Percentiles rank a stretch among this genome's conserved stretches.
Conservation (phyloP, 2,113 vertebrate species). For the Malurus cyaneus region DNA sequence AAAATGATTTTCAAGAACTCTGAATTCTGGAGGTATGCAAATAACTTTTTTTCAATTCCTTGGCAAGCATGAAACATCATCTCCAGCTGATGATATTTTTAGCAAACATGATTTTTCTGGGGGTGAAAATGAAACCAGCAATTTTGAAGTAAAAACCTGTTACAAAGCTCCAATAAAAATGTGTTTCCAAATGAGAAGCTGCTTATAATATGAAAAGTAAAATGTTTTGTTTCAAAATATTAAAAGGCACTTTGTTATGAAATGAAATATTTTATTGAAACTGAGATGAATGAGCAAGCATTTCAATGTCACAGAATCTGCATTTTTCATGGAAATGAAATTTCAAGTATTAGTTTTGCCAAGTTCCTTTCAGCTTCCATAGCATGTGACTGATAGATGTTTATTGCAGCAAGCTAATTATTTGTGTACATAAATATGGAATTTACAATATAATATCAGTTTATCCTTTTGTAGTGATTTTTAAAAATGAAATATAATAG, state of each 20-base stretch:
- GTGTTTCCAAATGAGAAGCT: neutral
- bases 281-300: neutral
- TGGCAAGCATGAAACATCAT: neutral
- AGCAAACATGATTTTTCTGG: neutral
- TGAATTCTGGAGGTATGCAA: conserved; percentile 22
- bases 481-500: neutral
- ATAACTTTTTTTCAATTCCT: neutral
- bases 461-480: neutral
- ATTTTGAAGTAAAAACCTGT: conserved; percentile 1
- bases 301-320: neutral
- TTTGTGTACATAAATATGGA: neutral
- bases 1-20: conserved; percentile 8
- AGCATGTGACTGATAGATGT: neutral
- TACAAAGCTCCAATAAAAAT: neutral
- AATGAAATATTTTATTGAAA: neutral
- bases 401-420: neutral
- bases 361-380: neutral
- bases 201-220: neutral
- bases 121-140: conserved; percentile 1
- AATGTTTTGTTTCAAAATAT: neutral
- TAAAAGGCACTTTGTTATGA: neutral
- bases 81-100: conserved; percentile 11
- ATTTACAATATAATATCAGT: neutral
- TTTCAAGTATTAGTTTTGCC: neutral
- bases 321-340: neutral